Conservation (phyloP, 2,888 invertebrate genomes). For the Siphonodentalium dalli region DNA sequence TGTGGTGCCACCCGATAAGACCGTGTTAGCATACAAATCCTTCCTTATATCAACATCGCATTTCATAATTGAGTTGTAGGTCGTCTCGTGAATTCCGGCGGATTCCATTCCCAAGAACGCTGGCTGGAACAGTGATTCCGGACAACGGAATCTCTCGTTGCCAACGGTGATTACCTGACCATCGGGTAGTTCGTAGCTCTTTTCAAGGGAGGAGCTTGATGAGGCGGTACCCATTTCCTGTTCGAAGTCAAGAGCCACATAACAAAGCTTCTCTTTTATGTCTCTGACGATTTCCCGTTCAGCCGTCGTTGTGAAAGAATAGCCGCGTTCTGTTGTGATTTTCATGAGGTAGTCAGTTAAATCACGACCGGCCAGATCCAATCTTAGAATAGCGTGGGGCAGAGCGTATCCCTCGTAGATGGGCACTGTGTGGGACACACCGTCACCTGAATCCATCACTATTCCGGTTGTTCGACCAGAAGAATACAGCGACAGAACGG, state of each 20-base stretch:
- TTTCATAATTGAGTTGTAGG: conserved; percentile 51
- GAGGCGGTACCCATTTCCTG: conserved; percentile 77
- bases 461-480: conserved; percentile 94
- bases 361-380: conserved; percentile 43
- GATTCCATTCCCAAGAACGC: conserved; percentile 60
- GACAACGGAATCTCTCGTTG: conserved; percentile 53
- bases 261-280: conserved; percentile 92
- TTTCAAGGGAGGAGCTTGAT: conserved; percentile 28
- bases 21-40: conserved; percentile 67
- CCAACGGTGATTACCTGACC: conserved; percentile 35
- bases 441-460: conserved; percentile 90
- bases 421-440: conserved; percentile 91
- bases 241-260: conserved; percentile 90
- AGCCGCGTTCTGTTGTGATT: conserved; percentile 61
- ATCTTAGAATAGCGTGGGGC: conserved; percentile 54
- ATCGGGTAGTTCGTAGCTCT: conserved; percentile 42
- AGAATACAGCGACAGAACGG: conserved; percentile 89
- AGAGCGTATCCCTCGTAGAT: conserved; percentile 70
- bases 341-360: conserved; percentile 69
- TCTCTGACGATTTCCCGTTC: conserved; percentile 90
- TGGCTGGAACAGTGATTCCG: conserved; percentile 62
- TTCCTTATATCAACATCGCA: conserved; percentile 54
- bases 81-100: conserved; percentile 28
- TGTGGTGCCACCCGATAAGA: conserved; percentile 90
- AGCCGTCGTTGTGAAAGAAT: conserved; percentile 62